phyloP scores from a whole-genome alignment of 2,888 invertebrate genomes.

The Aricia artaxerxes region DNA sequence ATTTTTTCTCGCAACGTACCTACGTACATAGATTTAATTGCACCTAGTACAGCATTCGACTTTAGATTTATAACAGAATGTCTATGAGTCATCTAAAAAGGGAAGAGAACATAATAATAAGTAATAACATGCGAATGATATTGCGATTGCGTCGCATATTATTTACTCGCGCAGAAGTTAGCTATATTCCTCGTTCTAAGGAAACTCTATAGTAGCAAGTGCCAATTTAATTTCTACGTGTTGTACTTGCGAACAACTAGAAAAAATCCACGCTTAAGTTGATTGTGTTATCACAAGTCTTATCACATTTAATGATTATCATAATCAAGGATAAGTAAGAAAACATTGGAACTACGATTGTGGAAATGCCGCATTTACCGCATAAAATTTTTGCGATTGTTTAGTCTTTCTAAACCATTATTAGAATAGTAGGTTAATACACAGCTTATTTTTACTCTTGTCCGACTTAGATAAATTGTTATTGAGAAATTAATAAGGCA shows the following conservation, averaged over 20 bases:
- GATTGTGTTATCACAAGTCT: background rate
- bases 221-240: background rate
- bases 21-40: background rate
- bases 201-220: no score
- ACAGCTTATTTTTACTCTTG: background rate
- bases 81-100: background rate
- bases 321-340: background rate
- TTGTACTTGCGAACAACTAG: background rate
- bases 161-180: no score
- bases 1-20: no score
- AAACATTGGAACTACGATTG: background rate
- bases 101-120: background rate
- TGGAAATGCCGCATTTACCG: background rate
- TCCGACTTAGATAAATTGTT: background rate
- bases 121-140: no score
- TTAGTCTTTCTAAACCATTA: background rate
- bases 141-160: no score
- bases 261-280: background rate
- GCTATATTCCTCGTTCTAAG: no score
- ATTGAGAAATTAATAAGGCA: constrained; percentile 17
- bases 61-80: background rate
- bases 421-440: background rate
- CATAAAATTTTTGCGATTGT: background rate
- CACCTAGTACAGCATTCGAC: background rate
- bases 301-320: background rate